Percentiles rank a stretch among this genome's conserved stretches.
These are phyloP conservation scores for Karalla daura DNA, from an alignment of 2,797 vertebrate genomes.

Conservation along the genomic window DNA sequence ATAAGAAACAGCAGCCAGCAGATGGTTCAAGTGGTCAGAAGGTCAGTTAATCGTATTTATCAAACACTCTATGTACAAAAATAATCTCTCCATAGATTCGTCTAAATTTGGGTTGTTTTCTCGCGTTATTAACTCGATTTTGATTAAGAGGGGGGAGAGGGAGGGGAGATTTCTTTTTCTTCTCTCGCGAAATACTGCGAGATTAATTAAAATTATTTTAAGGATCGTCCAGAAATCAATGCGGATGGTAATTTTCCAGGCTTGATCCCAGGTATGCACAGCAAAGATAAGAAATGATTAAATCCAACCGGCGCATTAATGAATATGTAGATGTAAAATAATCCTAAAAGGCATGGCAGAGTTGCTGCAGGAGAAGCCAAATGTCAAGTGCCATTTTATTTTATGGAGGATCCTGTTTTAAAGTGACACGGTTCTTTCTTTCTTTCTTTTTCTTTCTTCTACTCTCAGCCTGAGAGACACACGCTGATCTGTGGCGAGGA, in stretches of 20 bases:
- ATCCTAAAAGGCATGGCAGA: constrained; percentile 86
- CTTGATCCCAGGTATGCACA: constrained; percentile 80
- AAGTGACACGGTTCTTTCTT: constrained; percentile 67
- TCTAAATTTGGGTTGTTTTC: constrained; percentile 1
- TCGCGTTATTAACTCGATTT: background rate
- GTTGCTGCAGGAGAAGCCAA: constrained; percentile 85
- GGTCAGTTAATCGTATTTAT: constrained; percentile 19
- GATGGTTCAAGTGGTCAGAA: constrained; percentile 1
- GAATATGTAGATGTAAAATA: constrained; percentile 84
- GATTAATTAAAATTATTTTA: constrained; percentile 82
- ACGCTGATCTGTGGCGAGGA: constrained; percentile 39
- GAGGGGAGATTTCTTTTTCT: constrained; percentile 36
- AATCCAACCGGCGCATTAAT: constrained; percentile 85
- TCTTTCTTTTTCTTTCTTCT: too few species aligned
- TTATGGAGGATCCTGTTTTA: constrained; percentile 65
- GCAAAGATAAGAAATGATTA: constrained; percentile 84
- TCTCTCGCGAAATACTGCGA: constrained; percentile 28
- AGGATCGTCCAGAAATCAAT: constrained; percentile 81
- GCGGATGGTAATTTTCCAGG: constrained; percentile 81
- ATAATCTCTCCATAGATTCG: constrained; percentile 16
- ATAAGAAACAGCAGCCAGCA: background rate
- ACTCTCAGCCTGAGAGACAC: constrained; percentile 45
- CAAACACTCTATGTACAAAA: constrained; percentile 15
- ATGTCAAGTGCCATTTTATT: constrained; percentile 87
- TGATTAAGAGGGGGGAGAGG: too few species aligned